These are phyloP conservation scores for Neoseiulus cucumeris DNA, from an alignment of 1,140 invertebrate species.

Conservation along the genomic window DNA sequence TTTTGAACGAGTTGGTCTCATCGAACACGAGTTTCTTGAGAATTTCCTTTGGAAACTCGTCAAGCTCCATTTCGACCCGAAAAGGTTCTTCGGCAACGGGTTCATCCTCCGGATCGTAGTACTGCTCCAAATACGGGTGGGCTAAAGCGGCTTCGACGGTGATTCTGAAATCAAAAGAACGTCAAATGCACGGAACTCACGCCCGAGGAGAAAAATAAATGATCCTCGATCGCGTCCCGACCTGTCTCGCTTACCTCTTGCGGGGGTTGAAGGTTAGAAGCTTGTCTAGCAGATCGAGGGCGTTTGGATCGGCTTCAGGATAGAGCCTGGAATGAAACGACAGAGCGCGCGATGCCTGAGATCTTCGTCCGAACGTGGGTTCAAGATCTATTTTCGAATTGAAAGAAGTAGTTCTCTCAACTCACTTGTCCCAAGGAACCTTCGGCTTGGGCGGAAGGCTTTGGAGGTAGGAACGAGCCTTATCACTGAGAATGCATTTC, in stretches of 20 bases:
- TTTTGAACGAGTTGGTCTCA: conserved; percentile 54
- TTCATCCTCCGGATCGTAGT: conserved; percentile 99
- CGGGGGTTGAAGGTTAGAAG: conserved; percentile 96
- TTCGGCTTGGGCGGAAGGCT: conserved; percentile 91
- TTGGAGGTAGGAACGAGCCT: conserved; percentile 90
- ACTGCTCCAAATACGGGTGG: conserved; percentile 95
- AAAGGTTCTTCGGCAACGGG: conserved; percentile 95
- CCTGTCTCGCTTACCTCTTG: neutral
- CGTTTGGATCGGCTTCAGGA: conserved; percentile 76
- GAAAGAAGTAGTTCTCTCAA: too few relatives aligned
- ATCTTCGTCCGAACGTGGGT: too few relatives aligned
- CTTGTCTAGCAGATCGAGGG: conserved; percentile 86
- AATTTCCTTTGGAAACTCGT: conserved; percentile 91
- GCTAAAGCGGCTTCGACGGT: conserved; percentile 88
- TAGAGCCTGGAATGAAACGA: conserved; percentile 42
- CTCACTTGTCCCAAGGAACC: conserved; percentile 54
- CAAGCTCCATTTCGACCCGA: conserved; percentile 91
- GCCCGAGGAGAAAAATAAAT: too few relatives aligned
- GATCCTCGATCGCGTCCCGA: too few relatives aligned
- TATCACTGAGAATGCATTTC: conserved; percentile 96
- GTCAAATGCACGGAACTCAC: too few relatives aligned
- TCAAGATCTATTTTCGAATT: too few relatives aligned
- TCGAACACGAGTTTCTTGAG: conserved; percentile 92
- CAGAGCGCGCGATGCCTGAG: too few relatives aligned
- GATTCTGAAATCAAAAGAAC: conserved; percentile 46